Evolutionary conservation across 2,888 invertebrate genomes (phyloP).

Genomic region (Nymphalis polychloros): DNA sequence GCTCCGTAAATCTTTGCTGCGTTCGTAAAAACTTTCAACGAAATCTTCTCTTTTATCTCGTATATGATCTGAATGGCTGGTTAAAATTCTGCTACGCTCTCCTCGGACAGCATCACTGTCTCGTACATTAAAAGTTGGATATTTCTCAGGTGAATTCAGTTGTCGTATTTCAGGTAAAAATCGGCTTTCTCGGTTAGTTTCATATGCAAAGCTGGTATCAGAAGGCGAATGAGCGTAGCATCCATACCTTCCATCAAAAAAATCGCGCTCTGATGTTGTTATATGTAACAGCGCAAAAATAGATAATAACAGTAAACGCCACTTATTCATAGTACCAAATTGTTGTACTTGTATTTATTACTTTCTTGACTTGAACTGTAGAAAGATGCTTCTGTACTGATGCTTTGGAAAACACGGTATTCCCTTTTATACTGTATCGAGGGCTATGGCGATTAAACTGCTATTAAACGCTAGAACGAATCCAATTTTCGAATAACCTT

Average conservation of each 20-base stretch:
- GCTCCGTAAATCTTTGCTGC: background rate
- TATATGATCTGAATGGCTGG: background rate
- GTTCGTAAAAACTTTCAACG: background rate
- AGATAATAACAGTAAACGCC: conserved; percentile 73
- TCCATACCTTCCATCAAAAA: conserved; percentile 70
- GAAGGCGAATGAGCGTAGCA: conserved; percentile 53
- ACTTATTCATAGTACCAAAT: conserved; percentile 77
- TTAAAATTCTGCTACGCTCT: background rate
- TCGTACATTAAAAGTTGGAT: background rate
- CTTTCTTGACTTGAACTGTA: conserved; percentile 47
- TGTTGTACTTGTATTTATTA: conserved; percentile 23
- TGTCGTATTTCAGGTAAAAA: conserved; percentile 15
- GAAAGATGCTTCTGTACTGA: conserved; percentile 69
- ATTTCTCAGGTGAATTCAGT: conserved; percentile 8
- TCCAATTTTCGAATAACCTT: conserved; percentile 66
- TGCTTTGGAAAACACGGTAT: conserved; percentile 40
- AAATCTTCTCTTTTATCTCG: background rate
- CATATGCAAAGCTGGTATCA: conserved; percentile 44
- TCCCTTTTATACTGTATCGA: conserved; percentile 62
- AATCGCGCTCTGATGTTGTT: conserved; percentile 59
- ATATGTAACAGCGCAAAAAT: conserved; percentile 68
- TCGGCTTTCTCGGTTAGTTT: conserved; percentile 9
- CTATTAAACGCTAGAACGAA: conserved; percentile 75
- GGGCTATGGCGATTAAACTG: conserved; percentile 55
- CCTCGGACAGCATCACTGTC: background rate